A percentile compares a stretch with the other conserved stretches of the same genome.
Evolutionary conservation across 53 echinoderm and acorn worm genomes (phyloP).

Genomic region (Antedon mediterranea): DNA sequence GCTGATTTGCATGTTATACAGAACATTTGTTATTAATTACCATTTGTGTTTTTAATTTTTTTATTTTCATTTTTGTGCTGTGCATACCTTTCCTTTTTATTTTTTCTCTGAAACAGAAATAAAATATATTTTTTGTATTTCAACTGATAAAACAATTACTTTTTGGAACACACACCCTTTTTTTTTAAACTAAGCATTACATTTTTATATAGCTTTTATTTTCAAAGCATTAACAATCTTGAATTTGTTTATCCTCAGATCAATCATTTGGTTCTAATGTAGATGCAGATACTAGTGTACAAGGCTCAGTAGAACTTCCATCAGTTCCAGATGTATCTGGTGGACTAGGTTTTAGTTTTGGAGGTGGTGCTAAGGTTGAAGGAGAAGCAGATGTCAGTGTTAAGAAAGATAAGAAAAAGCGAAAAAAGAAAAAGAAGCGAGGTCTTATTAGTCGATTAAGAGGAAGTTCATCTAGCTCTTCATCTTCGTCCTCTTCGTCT

Average conservation of each 20-base stretch:
- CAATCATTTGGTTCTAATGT: not conserved
- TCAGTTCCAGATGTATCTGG: constrained; percentile 3
- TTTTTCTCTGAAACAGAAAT: too few relatives aligned
- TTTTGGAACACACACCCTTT: too few relatives aligned
- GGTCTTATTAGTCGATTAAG: constrained; percentile 58
- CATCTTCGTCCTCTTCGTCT: not conserved
- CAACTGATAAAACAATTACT: too few relatives aligned
- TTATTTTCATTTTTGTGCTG: too few relatives aligned
- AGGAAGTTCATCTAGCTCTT: constrained; percentile 16
- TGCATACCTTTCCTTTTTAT: too few relatives aligned
- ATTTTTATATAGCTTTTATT: too few relatives aligned
- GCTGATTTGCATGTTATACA: too few relatives aligned
- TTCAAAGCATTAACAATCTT: too few relatives aligned
- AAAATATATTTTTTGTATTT: too few relatives aligned
- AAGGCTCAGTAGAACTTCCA: constrained; percentile 10
- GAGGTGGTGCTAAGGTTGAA: constrained; percentile 49
- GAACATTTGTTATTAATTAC: too few relatives aligned
- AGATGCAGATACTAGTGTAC: not conserved
- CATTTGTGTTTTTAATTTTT: too few relatives aligned
- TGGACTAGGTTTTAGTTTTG: not conserved
- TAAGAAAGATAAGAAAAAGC: constrained; percentile 33
- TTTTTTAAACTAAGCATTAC: too few relatives aligned
- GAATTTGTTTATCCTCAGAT: not conserved
- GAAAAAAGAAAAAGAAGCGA: constrained; percentile 38
- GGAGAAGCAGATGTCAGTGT: constrained; percentile 21